These are phyloP conservation scores for Pelochelys cantorii DNA, from an alignment of 2,797 vertebrate species.

Conservation along the genomic window DNA sequence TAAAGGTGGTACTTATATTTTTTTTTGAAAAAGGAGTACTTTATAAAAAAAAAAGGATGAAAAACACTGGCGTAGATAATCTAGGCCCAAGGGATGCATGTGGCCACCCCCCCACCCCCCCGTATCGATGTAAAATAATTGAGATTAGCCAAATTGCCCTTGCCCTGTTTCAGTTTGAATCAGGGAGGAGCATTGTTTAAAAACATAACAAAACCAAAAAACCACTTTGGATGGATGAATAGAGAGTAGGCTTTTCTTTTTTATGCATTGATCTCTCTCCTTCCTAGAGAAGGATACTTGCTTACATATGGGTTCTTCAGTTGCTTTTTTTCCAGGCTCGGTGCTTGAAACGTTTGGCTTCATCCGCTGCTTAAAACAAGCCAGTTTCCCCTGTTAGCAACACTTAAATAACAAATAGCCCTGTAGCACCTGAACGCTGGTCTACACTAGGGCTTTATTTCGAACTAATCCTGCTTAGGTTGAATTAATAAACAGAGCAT, in stretches of 20 bases:
- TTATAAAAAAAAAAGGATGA: no score
- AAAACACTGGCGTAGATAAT: no score
- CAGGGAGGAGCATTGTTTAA: neutral
- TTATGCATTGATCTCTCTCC: neutral
- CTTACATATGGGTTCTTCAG: neutral
- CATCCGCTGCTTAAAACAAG: neutral
- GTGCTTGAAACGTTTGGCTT: fast-evolving
- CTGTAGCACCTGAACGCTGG: no score
- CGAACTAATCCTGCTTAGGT: no score
- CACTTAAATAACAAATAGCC: no score
- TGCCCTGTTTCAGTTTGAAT: fast-evolving
- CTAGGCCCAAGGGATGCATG: neutral
- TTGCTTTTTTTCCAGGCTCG: fast-evolving
- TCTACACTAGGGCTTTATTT: no score
- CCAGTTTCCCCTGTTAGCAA: neutral
- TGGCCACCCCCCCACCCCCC: neutral
- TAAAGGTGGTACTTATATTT: no score
- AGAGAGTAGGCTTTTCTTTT: neutral
- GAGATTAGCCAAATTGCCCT: fast-evolving
- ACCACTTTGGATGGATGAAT: neutral
- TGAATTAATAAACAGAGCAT: no score
- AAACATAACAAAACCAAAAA: neutral
- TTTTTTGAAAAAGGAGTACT: no score
- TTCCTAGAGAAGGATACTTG: neutral
- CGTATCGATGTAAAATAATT: fast-evolving